These are phyloP conservation scores for Tragelaphus strepsiceros DNA, from an alignment of 2,113 vertebrate species.

Conservation along the genomic window DNA sequence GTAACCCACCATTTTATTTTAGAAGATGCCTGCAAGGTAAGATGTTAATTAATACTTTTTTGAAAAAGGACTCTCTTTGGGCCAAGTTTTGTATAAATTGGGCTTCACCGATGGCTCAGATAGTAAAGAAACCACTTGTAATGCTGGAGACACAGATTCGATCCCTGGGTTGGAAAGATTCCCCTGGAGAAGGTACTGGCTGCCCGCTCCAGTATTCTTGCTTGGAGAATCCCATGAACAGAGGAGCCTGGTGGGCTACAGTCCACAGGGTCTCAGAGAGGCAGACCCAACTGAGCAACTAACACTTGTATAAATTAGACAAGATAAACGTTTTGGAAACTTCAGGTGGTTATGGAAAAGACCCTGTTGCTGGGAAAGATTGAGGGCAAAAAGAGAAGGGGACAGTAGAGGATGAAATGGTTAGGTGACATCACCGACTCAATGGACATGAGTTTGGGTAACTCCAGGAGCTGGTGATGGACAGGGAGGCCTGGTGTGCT, in stretches of 20 bases:
- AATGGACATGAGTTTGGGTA: rapidly evolving
- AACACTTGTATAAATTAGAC: neutral
- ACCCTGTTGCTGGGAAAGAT: neutral
- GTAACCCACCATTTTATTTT: neutral
- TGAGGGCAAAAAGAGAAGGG: neutral
- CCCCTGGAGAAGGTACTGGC: neutral
- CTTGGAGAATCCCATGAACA: neutral
- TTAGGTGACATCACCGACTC: neutral
- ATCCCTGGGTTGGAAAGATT: neutral
- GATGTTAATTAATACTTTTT: neutral
- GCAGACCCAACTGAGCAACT: neutral
- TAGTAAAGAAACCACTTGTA: neutral
- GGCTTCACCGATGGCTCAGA: neutral
- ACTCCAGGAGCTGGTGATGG: neutral
- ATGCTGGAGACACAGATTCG: neutral
- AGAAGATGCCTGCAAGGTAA: neutral
- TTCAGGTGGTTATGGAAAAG: neutral
- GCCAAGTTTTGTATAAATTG: neutral
- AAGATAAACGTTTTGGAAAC: neutral
- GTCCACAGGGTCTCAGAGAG: neutral
- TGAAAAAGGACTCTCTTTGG: neutral
- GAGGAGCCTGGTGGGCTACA: neutral
- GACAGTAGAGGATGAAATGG: neutral
- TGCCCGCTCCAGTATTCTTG: neutral
- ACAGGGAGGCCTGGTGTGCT: neutral